These are phyloP conservation scores for Paragorgia papillata DNA, from an alignment of 92 coral and sea anemone species.

Conservation along the genomic window DNA sequence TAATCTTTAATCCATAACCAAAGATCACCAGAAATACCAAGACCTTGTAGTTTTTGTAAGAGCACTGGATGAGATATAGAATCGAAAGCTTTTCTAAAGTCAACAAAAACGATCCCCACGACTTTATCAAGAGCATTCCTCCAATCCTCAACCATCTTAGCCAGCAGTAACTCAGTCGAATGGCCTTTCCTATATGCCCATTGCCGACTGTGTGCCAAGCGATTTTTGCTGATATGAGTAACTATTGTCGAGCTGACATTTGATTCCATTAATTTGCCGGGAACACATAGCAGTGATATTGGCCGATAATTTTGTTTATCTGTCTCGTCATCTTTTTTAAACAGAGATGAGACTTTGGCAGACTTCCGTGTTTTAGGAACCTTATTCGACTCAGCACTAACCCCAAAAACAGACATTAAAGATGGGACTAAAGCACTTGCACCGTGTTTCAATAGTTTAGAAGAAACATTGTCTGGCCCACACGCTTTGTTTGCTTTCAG, in stretches of 20 bases:
- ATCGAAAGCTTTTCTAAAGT: slow-evolving; percentile 52
- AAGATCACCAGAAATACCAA: slow-evolving; percentile 52
- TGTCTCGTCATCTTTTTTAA: slow-evolving; percentile 26
- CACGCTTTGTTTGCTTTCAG: slow-evolving; percentile 21
- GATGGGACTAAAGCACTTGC: neutral
- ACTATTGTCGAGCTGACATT: slow-evolving; percentile 28
- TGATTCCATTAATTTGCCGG: slow-evolving; percentile 35
- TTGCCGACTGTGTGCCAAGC: slow-evolving; percentile 32
- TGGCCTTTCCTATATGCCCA: slow-evolving; percentile 44
- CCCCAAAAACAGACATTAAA: neutral
- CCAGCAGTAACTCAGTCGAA: no score
- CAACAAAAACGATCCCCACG: slow-evolving; percentile 40
- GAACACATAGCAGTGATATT: slow-evolving; percentile 24
- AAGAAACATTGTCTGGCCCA: neutral
- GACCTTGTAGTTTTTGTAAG: slow-evolving; percentile 49
- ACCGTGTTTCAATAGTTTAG: neutral
- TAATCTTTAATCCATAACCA: no score
- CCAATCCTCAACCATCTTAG: slow-evolving; percentile 53
- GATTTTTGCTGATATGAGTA: slow-evolving; percentile 20
- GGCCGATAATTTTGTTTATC: slow-evolving; percentile 44
- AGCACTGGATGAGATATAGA: slow-evolving; percentile 39
- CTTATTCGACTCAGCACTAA: neutral
- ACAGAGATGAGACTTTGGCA: slow-evolving; percentile 13
- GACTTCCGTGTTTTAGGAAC: slow-evolving; percentile 14
- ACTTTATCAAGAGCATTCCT: slow-evolving; percentile 46